These are phyloP conservation scores for Agrotis clavis DNA, from an alignment of 2,888 invertebrate genomes.

Conservation along the genomic window DNA sequence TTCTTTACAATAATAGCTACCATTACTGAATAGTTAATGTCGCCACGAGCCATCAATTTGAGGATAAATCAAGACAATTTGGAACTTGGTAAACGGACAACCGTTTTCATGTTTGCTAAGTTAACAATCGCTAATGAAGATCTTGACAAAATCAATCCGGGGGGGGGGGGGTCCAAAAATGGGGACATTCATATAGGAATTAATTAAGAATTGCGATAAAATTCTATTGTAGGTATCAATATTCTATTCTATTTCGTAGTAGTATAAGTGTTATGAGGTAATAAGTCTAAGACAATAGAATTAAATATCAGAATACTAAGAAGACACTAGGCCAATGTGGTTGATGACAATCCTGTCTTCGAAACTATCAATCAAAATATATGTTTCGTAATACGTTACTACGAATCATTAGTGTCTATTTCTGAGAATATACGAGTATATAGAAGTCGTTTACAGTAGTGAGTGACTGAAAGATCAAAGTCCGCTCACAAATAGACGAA, in stretches of 20 bases:
- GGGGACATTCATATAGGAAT: no score
- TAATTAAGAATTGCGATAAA: no score
- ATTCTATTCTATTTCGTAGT: no score
- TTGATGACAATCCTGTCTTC: no score
- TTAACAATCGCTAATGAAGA: background rate
- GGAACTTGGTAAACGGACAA: background rate
- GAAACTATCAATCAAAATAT: background rate
- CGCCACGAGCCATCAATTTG: background rate
- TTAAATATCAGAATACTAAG: no score
- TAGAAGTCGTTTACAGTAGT: background rate
- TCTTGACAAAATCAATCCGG: background rate
- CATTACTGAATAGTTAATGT: background rate
- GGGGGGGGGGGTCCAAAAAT: no score
- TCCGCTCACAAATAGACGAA: constrained; percentile 8
- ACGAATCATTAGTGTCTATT: background rate
- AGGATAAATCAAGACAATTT: background rate
- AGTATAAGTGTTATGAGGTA: no score
- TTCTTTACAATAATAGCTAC: background rate
- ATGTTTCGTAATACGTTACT: background rate
- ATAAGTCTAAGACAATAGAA: no score
- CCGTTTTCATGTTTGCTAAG: background rate
- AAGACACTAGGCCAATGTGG: no score
- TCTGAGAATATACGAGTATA: constrained; percentile 2
- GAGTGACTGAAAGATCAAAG: background rate
- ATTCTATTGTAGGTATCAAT: no score